These are phyloP conservation scores for Pleuronectes platessa DNA, from an alignment of 2,113 vertebrate species.

Conservation along the genomic window DNA sequence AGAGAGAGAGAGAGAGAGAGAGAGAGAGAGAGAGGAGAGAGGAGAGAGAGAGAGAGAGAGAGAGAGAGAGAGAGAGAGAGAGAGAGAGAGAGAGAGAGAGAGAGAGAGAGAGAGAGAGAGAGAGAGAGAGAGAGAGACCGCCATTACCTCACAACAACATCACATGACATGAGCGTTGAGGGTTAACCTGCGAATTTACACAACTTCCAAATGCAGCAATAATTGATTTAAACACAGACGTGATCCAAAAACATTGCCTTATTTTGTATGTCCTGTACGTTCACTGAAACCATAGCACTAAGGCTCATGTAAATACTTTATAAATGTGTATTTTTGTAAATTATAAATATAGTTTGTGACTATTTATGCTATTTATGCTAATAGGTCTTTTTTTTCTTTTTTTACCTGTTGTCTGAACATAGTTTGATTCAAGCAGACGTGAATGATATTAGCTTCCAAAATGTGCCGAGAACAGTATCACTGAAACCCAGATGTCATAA, in stretches of 20 bases:
- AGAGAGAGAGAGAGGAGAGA: conserved; percentile 15
- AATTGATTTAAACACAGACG: background rate
- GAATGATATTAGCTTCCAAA: conserved; percentile 39
- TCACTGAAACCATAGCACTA: conserved; percentile 64
- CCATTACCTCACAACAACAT: conserved; percentile 61
- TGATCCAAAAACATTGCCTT: conserved; percentile 29
- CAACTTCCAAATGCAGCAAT: conserved; percentile 43
- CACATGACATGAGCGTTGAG: background rate
- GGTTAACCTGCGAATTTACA: background rate
- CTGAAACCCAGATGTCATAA: conserved; percentile 47
- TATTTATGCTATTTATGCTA: conserved; percentile 84
- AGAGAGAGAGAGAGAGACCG: conserved; percentile 18
- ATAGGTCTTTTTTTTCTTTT: conserved; percentile 60
- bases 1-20: background rate
- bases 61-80: conserved; percentile 15
- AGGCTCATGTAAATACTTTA: conserved; percentile 56
- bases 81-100: conserved; percentile 3
- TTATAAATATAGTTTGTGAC: conserved; percentile 73
- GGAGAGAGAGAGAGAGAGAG: background rate
- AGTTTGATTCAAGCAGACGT: conserved; percentile 59
- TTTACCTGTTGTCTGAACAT: conserved; percentile 57
- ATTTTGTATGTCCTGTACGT: conserved; percentile 28
- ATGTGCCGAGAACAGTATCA: conserved; percentile 49
- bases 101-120: conserved; percentile 8
- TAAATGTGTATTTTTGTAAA: conserved; percentile 80